phyloP scores from a whole-genome alignment of 2,797 vertebrate species.

The Oreortyx pictus region DNA sequence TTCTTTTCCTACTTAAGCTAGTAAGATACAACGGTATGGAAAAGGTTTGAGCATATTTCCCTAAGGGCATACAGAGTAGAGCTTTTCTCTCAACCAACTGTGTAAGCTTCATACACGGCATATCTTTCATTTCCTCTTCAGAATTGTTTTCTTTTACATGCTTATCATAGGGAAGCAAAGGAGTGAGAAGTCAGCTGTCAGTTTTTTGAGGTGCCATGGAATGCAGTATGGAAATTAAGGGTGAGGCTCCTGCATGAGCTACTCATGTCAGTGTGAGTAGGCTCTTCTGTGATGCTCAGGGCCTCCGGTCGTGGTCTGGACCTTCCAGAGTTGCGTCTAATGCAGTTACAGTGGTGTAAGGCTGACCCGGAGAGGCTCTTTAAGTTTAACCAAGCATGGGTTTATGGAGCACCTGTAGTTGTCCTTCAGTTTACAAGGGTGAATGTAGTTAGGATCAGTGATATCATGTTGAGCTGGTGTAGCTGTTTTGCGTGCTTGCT shows the following conservation, averaged over 20 bases:
- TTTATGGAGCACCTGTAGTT: background rate
- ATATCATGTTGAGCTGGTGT: background rate
- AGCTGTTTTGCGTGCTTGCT: background rate
- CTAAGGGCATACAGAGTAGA: background rate
- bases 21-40: background rate
- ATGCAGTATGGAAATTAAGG: background rate
- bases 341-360: fast-evolving
- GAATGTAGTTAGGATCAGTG: background rate
- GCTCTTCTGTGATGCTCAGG: background rate
- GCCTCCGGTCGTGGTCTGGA: background rate
- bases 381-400: fast-evolving
- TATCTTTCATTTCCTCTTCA: background rate
- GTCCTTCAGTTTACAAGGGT: background rate
- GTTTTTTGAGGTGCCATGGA: background rate
- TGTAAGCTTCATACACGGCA: fast-evolving
- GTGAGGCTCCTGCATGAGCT: background rate
- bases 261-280: background rate
- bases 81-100: background rate
- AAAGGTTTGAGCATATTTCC: background rate
- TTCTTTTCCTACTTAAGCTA: background rate
- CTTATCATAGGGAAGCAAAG: too few species aligned
- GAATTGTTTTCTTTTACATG: background rate
- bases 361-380: background rate
- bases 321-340: fast-evolving
- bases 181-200: background rate